Conservation (phyloP, 2,888 invertebrate genomes). For the Folsomia manolachei region DNA sequence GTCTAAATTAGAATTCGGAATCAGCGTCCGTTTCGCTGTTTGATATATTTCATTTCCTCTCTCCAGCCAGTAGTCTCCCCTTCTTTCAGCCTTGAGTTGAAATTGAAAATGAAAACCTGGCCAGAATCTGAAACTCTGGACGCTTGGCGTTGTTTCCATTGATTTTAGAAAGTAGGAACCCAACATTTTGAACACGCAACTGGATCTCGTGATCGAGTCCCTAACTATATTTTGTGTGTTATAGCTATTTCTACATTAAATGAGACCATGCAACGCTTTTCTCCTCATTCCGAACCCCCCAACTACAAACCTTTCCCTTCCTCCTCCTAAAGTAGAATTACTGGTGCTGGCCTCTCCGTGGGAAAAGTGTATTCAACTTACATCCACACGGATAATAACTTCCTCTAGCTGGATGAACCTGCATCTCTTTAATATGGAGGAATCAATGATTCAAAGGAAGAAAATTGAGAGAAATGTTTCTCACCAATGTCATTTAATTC, state of each 20-base stretch:
- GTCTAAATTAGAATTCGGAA: background rate
- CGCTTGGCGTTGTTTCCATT: background rate
- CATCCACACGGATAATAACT: too few species aligned
- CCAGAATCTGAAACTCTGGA: background rate
- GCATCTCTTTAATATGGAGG: too few species aligned
- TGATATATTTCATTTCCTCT: too few species aligned
- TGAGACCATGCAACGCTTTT: too few species aligned
- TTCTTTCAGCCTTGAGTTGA: too few species aligned
- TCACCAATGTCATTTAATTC: too few species aligned
- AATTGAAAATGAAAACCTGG: too few species aligned
- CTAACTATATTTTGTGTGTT: background rate
- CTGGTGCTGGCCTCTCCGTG: slow-evolving; percentile 4
- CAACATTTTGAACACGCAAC: background rate
- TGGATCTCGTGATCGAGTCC: background rate
- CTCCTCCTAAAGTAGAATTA: background rate
- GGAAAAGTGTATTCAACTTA: background rate
- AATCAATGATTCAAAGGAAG: too few species aligned
- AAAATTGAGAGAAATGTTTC: too few species aligned
- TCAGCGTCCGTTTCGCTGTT: background rate
- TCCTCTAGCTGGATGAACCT: too few species aligned
- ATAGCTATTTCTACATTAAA: too few species aligned
- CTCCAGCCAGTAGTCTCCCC: too few species aligned
- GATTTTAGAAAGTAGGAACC: background rate
- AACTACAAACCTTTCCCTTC: slow-evolving; percentile 1
- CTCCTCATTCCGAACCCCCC: background rate